Evolutionary conservation across 2,113 vertebrate species (phyloP), one percentile per base, ranked within the genome.

Genomic region (Crotalus helleri): DNA sequence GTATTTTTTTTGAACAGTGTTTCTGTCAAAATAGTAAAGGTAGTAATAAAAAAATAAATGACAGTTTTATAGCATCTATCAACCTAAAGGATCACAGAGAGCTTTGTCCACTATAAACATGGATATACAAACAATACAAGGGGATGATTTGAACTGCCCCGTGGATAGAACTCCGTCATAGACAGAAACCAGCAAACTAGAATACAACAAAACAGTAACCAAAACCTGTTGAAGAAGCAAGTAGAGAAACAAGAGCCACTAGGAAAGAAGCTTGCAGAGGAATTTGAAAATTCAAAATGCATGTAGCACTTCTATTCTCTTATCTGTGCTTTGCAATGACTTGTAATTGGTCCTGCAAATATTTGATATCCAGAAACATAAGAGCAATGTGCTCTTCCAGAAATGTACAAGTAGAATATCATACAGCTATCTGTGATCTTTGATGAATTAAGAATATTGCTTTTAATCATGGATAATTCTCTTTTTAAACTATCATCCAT

Each of bases 31-130:
- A 94, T 95, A 39, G 64, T 90, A 29, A 61, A 93, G 87, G 87
- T 90, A 88, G 57, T 90, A 85, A 85, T 85, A 86, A 89, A 85
- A 58, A 55, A 26, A 49, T n/a, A 57, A 54, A 57, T 95, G 95
- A 95, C 92, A 51, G 93, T 95, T 96, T 96, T 94, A 94, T 96
- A 87, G 87, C 69, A 33, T 44, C 55, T 92, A 87, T 89, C 87
- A 59, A 93, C 94, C 93, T 87, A 26, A 93, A 94, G 86, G 93
- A 92, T 94, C 92, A 88, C 89, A 90, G 90, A 95, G 59, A 88
- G 59, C 93, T 94, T 94, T 94, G 93, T 23, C 92, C 55, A 44
- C 81, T 93, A 29, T 85, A 95, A 94, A 91, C 95, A 94, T 94
- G 85, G 55, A 44, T 93, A 92, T 90, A 86, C 46, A 93, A 92